Conservation (phyloP, 2,888 invertebrate species). For the Thereva unica region DNA sequence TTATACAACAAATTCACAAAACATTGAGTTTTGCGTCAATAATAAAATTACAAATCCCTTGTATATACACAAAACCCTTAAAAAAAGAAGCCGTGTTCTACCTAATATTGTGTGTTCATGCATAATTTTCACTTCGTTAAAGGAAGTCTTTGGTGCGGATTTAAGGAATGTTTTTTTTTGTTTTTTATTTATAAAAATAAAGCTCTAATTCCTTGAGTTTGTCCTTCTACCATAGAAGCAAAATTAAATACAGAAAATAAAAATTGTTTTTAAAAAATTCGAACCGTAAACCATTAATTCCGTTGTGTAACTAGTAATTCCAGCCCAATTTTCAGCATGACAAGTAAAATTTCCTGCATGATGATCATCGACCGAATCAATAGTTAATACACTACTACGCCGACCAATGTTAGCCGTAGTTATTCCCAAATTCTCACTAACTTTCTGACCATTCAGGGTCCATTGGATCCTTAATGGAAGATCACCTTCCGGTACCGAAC, state of each 20-base stretch:
- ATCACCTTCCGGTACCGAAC: slow-evolving; percentile 76
- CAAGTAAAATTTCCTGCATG: slow-evolving; percentile 80
- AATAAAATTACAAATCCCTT: background rate
- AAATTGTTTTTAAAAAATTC: slow-evolving; percentile 38
- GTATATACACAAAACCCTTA: no score
- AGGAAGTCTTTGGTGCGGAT: slow-evolving; percentile 28
- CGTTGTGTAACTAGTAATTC: slow-evolving; percentile 69
- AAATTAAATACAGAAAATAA: background rate
- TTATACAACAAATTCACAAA: background rate
- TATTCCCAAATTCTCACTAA: slow-evolving; percentile 65
- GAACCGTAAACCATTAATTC: slow-evolving; percentile 75
- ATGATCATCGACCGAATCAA: slow-evolving; percentile 66
- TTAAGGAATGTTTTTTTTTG: background rate
- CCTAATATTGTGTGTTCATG: slow-evolving; percentile 24
- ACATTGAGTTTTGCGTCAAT: no score
- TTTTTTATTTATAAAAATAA: background rate
- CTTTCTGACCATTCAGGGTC: slow-evolving; percentile 62
- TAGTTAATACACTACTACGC: slow-evolving; percentile 66
- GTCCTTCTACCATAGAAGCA: slow-evolving; percentile 8
- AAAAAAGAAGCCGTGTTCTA: background rate
- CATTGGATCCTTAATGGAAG: slow-evolving; percentile 74
- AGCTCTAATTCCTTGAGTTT: background rate
- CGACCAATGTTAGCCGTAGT: slow-evolving; percentile 60
- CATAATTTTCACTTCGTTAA: slow-evolving; percentile 37
- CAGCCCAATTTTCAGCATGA: slow-evolving; percentile 72